A percentile compares a stretch with the other conserved stretches of the same genome.
phyloP scores from a whole-genome alignment of 2,113 vertebrate genomes.

The Callionymus lyra region DNA sequence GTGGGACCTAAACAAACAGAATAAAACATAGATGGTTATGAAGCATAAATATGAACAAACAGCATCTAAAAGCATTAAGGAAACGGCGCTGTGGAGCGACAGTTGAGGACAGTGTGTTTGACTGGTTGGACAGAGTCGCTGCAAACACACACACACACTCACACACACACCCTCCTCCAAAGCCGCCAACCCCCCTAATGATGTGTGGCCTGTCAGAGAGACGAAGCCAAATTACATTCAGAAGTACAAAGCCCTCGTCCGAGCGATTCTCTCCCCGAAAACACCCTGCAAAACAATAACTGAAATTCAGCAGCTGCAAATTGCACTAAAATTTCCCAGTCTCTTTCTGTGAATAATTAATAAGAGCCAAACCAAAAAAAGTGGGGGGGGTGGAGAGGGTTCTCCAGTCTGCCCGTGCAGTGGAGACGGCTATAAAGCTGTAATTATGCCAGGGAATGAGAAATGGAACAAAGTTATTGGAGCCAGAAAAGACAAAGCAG shows the following conservation, averaged over 20 bases:
- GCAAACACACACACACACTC: not conserved
- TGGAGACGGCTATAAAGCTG: slow-evolving; percentile 39
- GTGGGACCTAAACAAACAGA: slow-evolving; percentile 45
- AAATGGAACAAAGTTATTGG: slow-evolving; percentile 48
- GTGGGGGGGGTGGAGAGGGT: not conserved
- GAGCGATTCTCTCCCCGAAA: slow-evolving; percentile 29
- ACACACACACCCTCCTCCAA: not conserved
- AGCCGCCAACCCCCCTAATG: slow-evolving; percentile 13
- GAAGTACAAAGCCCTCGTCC: slow-evolving; percentile 46
- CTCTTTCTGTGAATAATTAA: slow-evolving; percentile 61
- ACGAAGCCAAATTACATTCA: slow-evolving; percentile 40
- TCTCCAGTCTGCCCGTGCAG: slow-evolving; percentile 21
- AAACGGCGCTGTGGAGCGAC: slow-evolving; percentile 27
- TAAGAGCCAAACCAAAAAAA: slow-evolving; percentile 38
- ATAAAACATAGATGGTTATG: slow-evolving; percentile 49
- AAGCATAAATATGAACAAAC: slow-evolving; percentile 53
- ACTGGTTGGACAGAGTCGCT: slow-evolving; percentile 27
- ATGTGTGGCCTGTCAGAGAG: slow-evolving; percentile 46
- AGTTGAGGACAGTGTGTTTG: slow-evolving; percentile 39
- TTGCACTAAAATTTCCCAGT: slow-evolving; percentile 55
- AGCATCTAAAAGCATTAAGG: slow-evolving; percentile 36
- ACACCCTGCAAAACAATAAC: slow-evolving; percentile 50
- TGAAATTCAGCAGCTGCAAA: slow-evolving; percentile 58
- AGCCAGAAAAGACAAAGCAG: slow-evolving; percentile 34
- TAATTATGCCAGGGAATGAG: slow-evolving; percentile 55